These are phyloP conservation scores for Beris chalybata DNA, from an alignment of 2,888 invertebrate genomes.

Conservation along the genomic window DNA sequence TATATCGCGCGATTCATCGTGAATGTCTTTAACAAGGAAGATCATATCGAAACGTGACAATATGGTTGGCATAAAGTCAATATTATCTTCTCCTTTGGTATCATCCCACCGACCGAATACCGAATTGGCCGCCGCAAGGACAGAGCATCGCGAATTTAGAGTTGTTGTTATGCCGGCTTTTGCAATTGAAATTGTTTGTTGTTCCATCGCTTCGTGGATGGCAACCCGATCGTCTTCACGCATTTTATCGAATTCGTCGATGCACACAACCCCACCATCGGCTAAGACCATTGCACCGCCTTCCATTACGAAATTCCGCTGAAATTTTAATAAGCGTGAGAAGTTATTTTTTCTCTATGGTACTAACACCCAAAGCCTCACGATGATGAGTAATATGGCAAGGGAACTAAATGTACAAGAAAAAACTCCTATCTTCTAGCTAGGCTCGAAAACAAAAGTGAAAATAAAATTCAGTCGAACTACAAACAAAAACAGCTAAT, in stretches of 20 bases:
- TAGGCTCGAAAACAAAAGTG: no score
- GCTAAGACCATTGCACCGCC: slow-evolving; percentile 99
- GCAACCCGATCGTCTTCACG: slow-evolving; percentile 98
- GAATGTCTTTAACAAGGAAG: slow-evolving; percentile 97
- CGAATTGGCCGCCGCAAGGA: slow-evolving; percentile 98
- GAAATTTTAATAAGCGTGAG: slow-evolving; percentile 39
- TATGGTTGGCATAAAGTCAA: slow-evolving; percentile 99
- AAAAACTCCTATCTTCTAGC: no score
- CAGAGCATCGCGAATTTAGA: slow-evolving; percentile 96
- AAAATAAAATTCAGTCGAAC: no score
- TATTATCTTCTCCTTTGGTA: slow-evolving; percentile 95
- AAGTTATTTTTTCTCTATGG: neutral
- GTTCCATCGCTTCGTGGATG: slow-evolving; percentile 99
- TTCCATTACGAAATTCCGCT: slow-evolving; percentile 97
- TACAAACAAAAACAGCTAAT: no score
- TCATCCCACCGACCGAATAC: slow-evolving; percentile 99
- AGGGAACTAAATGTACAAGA: no score
- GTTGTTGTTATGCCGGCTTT: slow-evolving; percentile 99
- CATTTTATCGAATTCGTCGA: slow-evolving; percentile 99
- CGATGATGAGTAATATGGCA: no score
- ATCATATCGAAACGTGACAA: slow-evolving; percentile 99
- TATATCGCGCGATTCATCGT: slow-evolving; percentile 84
- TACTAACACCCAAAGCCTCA: no score
- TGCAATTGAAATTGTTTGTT: slow-evolving; percentile 99
- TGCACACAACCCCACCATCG: slow-evolving; percentile 98